These are phyloP conservation scores for Cottoperca gobio DNA, from an alignment of 2,797 vertebrate species.

Conservation along the genomic window DNA sequence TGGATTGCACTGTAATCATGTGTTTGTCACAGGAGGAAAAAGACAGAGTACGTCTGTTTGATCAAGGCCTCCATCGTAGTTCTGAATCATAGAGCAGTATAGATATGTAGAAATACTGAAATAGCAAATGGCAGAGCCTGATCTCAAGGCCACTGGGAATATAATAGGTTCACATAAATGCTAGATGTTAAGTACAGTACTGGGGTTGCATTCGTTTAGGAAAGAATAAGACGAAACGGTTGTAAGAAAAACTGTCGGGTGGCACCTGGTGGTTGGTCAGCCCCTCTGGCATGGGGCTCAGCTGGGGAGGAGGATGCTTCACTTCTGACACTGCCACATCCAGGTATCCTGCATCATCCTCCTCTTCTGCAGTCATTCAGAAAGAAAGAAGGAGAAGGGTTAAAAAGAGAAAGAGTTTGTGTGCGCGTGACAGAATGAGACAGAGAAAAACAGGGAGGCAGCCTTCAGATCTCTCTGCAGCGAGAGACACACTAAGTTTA, in stretches of 20 bases:
- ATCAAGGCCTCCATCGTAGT: slow-evolving; percentile 35
- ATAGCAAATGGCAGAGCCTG: slow-evolving; percentile 1
- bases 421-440: slow-evolving; percentile 23
- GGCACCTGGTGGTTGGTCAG: slow-evolving; percentile 93
- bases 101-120: too few species aligned
- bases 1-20: slow-evolving; percentile 67
- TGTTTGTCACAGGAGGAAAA: slow-evolving; percentile 55
- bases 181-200: background rate
- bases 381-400: slow-evolving; percentile 32
- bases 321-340: slow-evolving; percentile 88
- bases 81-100: slow-evolving; percentile 14
- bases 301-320: slow-evolving; percentile 90
- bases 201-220: background rate
- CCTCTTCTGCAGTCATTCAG: slow-evolving; percentile 78
- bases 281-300: slow-evolving; percentile 94
- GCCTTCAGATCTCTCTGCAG: slow-evolving; percentile 70
- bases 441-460: slow-evolving; percentile 59
- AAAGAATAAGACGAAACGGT: background rate
- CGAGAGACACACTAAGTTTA: slow-evolving; percentile 72
- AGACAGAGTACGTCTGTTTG: slow-evolving; percentile 31
- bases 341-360: slow-evolving; percentile 87
- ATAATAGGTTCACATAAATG: slow-evolving; percentile 5
- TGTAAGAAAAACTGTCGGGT: background rate
- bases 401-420: slow-evolving; percentile 10
- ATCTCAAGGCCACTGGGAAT: background rate